These are phyloP conservation scores for Xestobium rufovillosum DNA, from an alignment of 2,888 invertebrate species.

Conservation along the genomic window DNA sequence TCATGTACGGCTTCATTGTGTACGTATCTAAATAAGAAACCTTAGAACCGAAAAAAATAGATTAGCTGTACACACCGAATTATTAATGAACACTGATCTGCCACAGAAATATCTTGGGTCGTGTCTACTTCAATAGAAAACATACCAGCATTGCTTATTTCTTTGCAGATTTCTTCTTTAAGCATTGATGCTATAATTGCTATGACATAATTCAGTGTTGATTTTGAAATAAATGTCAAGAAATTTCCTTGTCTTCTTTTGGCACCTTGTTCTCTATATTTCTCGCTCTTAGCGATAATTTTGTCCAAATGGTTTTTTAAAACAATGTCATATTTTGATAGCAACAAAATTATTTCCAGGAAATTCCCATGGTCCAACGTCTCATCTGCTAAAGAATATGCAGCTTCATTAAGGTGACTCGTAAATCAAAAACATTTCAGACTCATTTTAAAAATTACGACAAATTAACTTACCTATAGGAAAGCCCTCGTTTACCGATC, in stretches of 20 bases:
- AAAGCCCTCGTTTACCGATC: slow-evolving; percentile 14
- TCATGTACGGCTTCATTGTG: too few species aligned
- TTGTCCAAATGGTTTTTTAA: slow-evolving; percentile 6
- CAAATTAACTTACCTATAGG: too few species aligned
- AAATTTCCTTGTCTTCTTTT: slow-evolving; percentile 8
- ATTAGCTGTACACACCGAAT: slow-evolving; percentile 14
- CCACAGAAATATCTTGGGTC: slow-evolving; percentile 14
- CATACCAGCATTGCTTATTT: slow-evolving; percentile 13
- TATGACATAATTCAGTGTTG: slow-evolving; percentile 13
- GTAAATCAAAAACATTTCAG: too few species aligned
- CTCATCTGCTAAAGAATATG: slow-evolving; percentile 7
- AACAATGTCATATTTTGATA: slow-evolving; percentile 12
- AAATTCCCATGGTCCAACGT: slow-evolving; percentile 15
- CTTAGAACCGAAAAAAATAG: too few species aligned
- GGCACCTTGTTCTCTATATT: neutral
- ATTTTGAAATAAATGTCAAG: slow-evolving; percentile 10
- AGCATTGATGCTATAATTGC: slow-evolving; percentile 9
- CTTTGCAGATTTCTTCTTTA: slow-evolving; percentile 9
- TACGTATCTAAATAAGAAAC: too few species aligned
- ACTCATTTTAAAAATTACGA: too few species aligned
- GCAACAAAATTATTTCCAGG: slow-evolving; percentile 12
- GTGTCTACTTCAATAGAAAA: slow-evolving; percentile 17
- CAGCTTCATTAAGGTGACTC: slow-evolving; percentile 9
- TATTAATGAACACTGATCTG: slow-evolving; percentile 19
- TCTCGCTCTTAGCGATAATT: too few species aligned